Conservation (phyloP, 2,797 vertebrate species). For the Rachycentron canadum region DNA sequence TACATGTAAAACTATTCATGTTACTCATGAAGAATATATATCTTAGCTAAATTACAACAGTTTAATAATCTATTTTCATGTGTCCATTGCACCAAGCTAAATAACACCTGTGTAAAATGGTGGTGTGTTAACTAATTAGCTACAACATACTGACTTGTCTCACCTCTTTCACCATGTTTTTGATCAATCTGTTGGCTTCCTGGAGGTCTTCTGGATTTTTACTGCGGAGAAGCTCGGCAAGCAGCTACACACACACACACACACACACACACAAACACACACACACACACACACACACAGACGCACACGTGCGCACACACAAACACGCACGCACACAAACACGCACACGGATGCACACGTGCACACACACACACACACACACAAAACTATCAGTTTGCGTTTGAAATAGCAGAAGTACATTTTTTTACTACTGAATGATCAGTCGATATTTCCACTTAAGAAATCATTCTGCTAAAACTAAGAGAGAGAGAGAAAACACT, state of each 20-base stretch:
- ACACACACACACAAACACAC: no score
- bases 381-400: background rate
- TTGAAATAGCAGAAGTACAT: background rate
- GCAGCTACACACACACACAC: conserved; percentile 83
- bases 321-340: conserved; percentile 24
- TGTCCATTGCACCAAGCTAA: background rate
- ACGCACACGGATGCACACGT: conserved; percentile 11
- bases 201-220: conserved; percentile 98
- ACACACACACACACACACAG: conserved; percentile 12
- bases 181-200: conserved; percentile 97
- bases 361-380: conserved; percentile 22
- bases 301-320: no score
- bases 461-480: background rate
- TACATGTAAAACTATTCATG: background rate
- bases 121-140: no score
- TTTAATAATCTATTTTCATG: background rate
- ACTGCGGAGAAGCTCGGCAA: conserved; percentile 95
- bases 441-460: background rate
- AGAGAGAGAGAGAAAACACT: background rate
- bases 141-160: conserved; percentile 54
- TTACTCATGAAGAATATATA: background rate
- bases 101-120: no score
- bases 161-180: conserved; percentile 99
- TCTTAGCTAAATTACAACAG: background rate
- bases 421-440: background rate